Percentiles rank a stretch among this genome's conserved stretches.
Conservation (phyloP, 2,888 invertebrate genomes). For the Dynastes hyllus region DNA sequence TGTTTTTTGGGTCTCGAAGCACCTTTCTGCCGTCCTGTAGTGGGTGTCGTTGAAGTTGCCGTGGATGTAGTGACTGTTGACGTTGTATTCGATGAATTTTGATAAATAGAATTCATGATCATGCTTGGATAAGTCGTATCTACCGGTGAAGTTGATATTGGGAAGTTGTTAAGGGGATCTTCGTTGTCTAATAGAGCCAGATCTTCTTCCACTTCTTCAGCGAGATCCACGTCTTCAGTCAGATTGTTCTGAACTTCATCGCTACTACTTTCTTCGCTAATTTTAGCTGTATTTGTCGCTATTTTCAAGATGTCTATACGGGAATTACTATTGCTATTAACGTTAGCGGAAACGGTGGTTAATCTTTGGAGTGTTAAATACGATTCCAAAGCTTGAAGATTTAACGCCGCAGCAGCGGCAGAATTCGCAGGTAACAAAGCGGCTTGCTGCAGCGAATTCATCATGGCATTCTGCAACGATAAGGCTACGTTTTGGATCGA, state of each 20-base stretch:
- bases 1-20: conserved; percentile 90
- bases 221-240: conserved; percentile 78
- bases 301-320: conserved; percentile 82
- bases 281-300: conserved; percentile 72
- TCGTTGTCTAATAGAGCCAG: conserved; percentile 84
- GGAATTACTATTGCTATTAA: conserved; percentile 66
- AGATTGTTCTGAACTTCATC: conserved; percentile 66
- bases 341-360: conserved; percentile 78
- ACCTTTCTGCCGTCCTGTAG: conserved; percentile 48
- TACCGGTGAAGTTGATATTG: conserved; percentile 75
- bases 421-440: conserved; percentile 87
- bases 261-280: conserved; percentile 64
- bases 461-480: conserved; percentile 88
- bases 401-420: conserved; percentile 88
- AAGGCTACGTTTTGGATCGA: conserved; percentile 83
- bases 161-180: conserved; percentile 75
- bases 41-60: conserved; percentile 69
- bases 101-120: conserved; percentile 80
- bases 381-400: conserved; percentile 89
- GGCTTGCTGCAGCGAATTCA: conserved; percentile 88
- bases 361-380: conserved; percentile 88
- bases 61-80: conserved; percentile 66
- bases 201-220: conserved; percentile 84
- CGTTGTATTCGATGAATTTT: conserved; percentile 72
- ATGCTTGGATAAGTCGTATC: conserved; percentile 82